Evolutionary conservation across 2,113 vertebrate species (phyloP).

Genomic region (Neolamprologus tretocephalus): DNA sequence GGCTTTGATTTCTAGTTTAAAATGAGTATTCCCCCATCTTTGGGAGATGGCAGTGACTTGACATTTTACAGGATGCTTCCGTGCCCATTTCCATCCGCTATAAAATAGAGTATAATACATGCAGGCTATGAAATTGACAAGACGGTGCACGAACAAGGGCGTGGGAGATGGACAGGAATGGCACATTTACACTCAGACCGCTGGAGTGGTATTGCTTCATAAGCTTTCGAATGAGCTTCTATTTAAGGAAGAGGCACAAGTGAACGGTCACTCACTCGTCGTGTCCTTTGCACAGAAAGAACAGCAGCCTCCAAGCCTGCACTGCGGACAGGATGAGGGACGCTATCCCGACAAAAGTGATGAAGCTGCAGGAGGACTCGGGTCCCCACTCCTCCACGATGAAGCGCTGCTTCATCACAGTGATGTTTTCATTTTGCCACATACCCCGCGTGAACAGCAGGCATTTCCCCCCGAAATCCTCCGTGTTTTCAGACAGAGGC

Average conservation of each 20-base stretch:
- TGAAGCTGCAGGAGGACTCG: conserved; percentile 88
- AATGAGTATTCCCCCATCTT: conserved; percentile 4
- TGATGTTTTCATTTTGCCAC: conserved; percentile 97
- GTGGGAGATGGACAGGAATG: neutral
- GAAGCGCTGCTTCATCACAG: conserved; percentile 88
- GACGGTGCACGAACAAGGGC: neutral
- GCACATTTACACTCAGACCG: neutral
- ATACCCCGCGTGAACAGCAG: conserved; percentile 92
- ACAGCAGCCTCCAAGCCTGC: conserved; percentile 91
- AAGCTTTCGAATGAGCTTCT: neutral
- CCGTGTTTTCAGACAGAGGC: conserved; percentile 89
- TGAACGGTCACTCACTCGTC: conserved; percentile 83
- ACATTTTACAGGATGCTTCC: neutral
- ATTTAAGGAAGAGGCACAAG: neutral
- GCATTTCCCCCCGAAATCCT: conserved; percentile 88
- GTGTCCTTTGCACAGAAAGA: conserved; percentile 93
- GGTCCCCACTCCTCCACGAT: conserved; percentile 95
- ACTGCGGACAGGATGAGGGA: conserved; percentile 88
- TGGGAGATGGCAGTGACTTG: neutral
- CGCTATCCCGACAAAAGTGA: conserved; percentile 86
- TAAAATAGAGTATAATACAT: neutral
- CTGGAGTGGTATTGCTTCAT: neutral
- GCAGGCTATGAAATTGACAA: neutral
- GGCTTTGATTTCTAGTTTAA: neutral
- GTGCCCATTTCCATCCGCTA: neutral